Base-by-base conservation (phyloP, 2,888 invertebrate species). In the Synergus japonicus region DNA sequence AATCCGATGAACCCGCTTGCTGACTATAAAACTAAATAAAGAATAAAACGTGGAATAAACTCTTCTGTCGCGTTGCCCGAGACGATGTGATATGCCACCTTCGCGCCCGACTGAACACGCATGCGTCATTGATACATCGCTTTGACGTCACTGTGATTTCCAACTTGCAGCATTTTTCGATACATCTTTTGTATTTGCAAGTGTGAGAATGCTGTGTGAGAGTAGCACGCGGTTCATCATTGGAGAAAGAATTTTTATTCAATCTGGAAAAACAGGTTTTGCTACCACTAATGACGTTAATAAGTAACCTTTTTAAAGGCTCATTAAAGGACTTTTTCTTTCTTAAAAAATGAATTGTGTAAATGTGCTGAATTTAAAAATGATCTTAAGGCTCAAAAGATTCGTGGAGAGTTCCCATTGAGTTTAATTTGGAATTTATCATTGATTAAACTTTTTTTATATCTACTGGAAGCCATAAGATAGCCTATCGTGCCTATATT, bases 61-160 rank as follows among this genome's bases (percentile, higher is more conserved):
- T 54, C 54, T 49, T 54, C 54, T 54, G 49, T 73, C 73, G 49
- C 37, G 73, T 54, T n/a, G 49, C 12, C 29, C 41, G n/a, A 73
- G 49, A 54, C 10, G 73, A 54, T 49, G 41, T 58, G 73, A 58
- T 73, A 54, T 54, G 73, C 54, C 73, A 73, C 73, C 73, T 73
- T 73, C 54, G 54, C 73, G 18, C 37, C 73, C 7, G 49, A 73
- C 29, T 29, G n/a, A 54, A 12, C n/a, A 58, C 73, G 73, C 54
- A 73, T 73, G 73, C 73, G 73, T 73, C 54, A 58, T 73, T 58
- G 4, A 54, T 73, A 73, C 10, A 54, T 73, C 73, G 73, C 49
- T 4, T 37, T 73, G 73, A 58, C 73, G 73, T 73, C 73, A 73
- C 73, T 73, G 73, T 73, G 54, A 73, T 73, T 73, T 58, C 73